Conservation (phyloP, 2,797 vertebrate genomes). For the Neomorphus geoffroyi region DNA sequence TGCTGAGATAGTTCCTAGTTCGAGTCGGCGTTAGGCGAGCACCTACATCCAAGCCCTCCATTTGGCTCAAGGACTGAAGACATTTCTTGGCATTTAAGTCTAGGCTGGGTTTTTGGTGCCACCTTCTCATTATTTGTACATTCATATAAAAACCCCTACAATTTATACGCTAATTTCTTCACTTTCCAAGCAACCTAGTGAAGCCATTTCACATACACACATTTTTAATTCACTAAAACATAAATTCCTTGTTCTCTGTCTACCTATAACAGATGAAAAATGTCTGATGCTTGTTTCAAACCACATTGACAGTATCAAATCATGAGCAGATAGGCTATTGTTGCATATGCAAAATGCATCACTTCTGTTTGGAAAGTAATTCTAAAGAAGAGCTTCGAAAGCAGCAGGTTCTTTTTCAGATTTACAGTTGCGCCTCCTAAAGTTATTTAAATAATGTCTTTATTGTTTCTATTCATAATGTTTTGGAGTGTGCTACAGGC, state of each 20-base stretch:
- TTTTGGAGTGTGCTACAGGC: not conserved
- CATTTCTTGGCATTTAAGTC: not conserved
- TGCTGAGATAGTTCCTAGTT: not conserved
- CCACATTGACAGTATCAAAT: not conserved
- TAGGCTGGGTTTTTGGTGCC: not conserved
- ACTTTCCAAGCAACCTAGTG: not conserved
- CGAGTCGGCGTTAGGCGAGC: accelerated
- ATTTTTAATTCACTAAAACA: not conserved
- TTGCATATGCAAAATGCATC: not conserved
- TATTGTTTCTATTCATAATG: not conserved
- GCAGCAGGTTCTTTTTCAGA: not conserved
- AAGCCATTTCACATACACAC: not conserved
- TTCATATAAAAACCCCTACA: not conserved
- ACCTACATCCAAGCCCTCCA: not conserved
- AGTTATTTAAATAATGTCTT: not conserved
- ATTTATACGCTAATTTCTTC: not conserved
- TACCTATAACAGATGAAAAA: not conserved
- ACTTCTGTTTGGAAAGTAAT: not conserved
- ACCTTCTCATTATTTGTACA: not conserved
- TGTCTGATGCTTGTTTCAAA: not conserved
- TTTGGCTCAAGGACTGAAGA: not conserved
- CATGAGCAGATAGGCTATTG: not conserved
- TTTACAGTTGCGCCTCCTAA: not conserved
- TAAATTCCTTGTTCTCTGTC: not conserved
- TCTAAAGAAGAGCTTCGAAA: not conserved